Evolutionary conservation across 2,888 invertebrate species (phyloP), one percentile per base, ranked within the genome.

Genomic region (Alcis repandata): DNA sequence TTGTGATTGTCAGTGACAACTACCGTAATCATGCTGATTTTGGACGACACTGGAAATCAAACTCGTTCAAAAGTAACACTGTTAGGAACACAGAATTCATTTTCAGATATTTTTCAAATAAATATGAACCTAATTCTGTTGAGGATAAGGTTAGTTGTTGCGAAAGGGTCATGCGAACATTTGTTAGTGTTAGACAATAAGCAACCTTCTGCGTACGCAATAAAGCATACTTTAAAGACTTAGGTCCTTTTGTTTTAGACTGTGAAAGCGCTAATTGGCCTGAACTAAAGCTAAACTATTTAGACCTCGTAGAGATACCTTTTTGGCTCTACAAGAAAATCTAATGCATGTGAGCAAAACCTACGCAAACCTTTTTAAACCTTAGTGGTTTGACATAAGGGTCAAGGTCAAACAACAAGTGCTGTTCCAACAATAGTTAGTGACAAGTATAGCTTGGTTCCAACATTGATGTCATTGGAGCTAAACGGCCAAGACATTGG

Each of bases 91-190:
- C 46, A 46, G n/a, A n/a, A 17, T 41, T n/a, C 27, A 46, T n/a
- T 20, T 3, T 9, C 19, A 43, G 13, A 15, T 41, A n/a, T 3
- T 38, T 38, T 38, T 17, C 17, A 41, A 20, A 27, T 6, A 6
- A 46, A 22, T 19, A 46, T 22, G 4, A 1, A 20, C 43, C 43
- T 46, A 48, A 49, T 32, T 15, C 6, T 1, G 13, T 4, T 15
- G 1, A 32, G 13, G 0, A 10, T 7, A 49, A 8, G 46, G 46
- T 46, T 46, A 27, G 27, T 46, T 46, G 1, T 32, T 2, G 48
- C 48, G 15, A 49, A 11, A 17, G 46, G 36, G 9, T 17, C 57
- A 58, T 58, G 57, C 57, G 20, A 22, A 58, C 36, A 58, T 4
- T 58, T 48, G 56, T 56, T 56, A 27, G 22, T 48, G 10, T 45